Evolutionary conservation across 2,888 invertebrate species (phyloP), one percentile per base, ranked within the genome.

Genomic region (Hydraecia micacea): DNA sequence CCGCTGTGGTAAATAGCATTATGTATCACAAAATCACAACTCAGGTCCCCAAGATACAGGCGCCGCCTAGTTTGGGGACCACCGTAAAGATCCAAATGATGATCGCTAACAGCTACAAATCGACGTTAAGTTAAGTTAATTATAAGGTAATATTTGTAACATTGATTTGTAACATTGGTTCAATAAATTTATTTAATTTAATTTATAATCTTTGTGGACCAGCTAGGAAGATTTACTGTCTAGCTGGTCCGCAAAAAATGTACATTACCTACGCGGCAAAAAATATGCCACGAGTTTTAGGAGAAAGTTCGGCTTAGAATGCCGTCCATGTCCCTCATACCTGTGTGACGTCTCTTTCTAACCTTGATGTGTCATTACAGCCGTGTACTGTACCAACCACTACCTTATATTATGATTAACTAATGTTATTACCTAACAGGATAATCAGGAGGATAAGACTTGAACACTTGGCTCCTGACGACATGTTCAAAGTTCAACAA

Each of bases 391-490:
- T 11, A 15, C n/a, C 32, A 4, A 73, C 58, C 32, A 63, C 52
- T 80, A 62, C 75, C 81, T 80, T 62, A 74, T 62, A 63, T 46
- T 55, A 60, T 32, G 25, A 28, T 68, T 68, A 80, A 73, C 70
- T 18, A 71, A 52, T 62, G 39, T 75, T 60, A 65, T 65, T 62
- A 49, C 68, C 52, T 69, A 86, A 68, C 85, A 85, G 86, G 86
- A 86, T 83, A 86, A 84, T 46, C 62, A 76, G 60, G 73, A 84
- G 84, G 73, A 83, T 79, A 83, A 83, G 86, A 77, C 71, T 65
- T 32, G 39, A 36, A 9, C 55, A 49, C 70, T 72, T 71, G 74
- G 18, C 25, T 85, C 79, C 83, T 86, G 86, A 83, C 79, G 83
- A 79, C 82, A 58, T 46, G 39, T 6, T 25, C 75, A 74, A 68